phyloP scores from a whole-genome alignment of 2,113 vertebrate genomes.

The Coturnix japonica region DNA sequence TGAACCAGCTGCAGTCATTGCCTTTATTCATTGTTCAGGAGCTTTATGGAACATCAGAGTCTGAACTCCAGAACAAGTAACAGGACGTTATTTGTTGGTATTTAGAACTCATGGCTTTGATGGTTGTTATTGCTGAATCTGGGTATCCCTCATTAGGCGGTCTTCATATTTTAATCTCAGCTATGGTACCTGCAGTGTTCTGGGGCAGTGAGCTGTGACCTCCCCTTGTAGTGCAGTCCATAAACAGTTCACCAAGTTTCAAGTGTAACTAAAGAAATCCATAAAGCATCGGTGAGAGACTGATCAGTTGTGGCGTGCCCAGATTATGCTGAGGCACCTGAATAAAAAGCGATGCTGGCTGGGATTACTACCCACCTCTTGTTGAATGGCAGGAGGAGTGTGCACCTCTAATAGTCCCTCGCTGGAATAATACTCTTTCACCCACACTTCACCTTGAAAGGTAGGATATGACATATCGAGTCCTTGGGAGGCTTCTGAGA shows the following conservation, averaged over 20 bases:
- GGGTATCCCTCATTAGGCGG: background rate
- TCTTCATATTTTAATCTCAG: background rate
- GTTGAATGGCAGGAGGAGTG: background rate
- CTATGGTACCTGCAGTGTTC: background rate
- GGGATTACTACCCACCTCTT: background rate
- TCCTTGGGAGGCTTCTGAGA: background rate
- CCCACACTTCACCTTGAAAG: background rate
- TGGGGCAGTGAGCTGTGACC: background rate
- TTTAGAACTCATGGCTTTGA: background rate
- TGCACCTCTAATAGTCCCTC: background rate
- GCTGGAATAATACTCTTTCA: background rate
- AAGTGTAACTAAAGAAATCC: background rate
- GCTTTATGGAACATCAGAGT: background rate
- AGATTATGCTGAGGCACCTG: background rate
- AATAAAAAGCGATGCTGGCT: background rate
- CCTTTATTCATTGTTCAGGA: slow-evolving; percentile 20
- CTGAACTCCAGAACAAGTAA: background rate
- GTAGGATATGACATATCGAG: background rate
- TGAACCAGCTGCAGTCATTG: background rate
- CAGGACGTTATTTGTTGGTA: background rate
- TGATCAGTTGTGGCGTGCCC: background rate
- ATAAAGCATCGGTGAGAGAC: background rate
- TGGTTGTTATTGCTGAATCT: background rate
- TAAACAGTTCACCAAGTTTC: background rate
- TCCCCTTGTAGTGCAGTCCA: background rate